Conservation (phyloP, 2,113 vertebrate genomes). For the Brachyhypopomus occidentalis region DNA sequence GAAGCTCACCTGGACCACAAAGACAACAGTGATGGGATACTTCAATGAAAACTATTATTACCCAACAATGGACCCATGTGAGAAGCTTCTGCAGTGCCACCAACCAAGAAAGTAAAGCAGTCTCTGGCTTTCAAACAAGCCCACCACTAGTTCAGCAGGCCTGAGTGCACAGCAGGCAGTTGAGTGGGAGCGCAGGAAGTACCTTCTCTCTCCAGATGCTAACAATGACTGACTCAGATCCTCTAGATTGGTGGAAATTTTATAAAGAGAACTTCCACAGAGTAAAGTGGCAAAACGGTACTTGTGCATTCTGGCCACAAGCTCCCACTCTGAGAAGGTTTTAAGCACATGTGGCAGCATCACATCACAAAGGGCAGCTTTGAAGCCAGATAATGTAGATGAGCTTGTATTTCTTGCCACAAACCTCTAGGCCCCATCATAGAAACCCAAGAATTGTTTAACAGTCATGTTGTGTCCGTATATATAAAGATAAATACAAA, state of each 20-base stretch:
- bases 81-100: background rate
- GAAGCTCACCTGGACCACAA: conserved; percentile 15
- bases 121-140: conserved; percentile 12
- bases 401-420: conserved; percentile 13
- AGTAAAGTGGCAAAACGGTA: conserved; percentile 25
- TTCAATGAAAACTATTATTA: conserved; percentile 13
- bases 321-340: background rate
- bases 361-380: background rate
- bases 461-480: too few relatives aligned
- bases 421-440: conserved; percentile 10
- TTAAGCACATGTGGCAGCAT: conserved; percentile 13
- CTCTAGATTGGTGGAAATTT: conserved; percentile 36
- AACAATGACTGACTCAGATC: conserved; percentile 28
- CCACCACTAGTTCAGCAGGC: background rate
- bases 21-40: conserved; percentile 32
- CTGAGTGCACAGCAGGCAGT: conserved; percentile 15
- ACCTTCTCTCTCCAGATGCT: conserved; percentile 15
- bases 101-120: conserved; percentile 10
- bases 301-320: conserved; percentile 30
- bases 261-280: conserved; percentile 13
- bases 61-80: background rate
- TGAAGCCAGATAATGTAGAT: background rate
- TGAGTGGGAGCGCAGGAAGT: conserved; percentile 11
- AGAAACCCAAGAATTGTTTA: too few relatives aligned
- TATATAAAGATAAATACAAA: too few relatives aligned